Evolutionary conservation across 2,113 vertebrate species (phyloP), one percentile per base, ranked within the genome.

Genomic region (Takifugu bimaculatus): DNA sequence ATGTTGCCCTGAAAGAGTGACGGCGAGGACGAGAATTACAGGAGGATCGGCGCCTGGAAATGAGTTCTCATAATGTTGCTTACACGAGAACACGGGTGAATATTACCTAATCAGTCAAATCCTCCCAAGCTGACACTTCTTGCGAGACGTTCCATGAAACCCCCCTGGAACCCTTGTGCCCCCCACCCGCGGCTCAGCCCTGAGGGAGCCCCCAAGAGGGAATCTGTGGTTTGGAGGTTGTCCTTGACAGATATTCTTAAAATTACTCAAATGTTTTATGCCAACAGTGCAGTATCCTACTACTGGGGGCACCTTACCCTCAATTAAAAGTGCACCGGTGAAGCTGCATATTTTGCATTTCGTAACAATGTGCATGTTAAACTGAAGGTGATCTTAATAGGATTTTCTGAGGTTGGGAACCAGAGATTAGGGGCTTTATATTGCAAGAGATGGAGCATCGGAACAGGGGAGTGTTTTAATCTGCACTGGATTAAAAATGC

Each of bases 81-180:
- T 91, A 91, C 91, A 91, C 48, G 74, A 85, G 88, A 89, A 88
- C 88, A 90, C 78, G 84, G 68, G 61, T 76, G 84, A 90, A 91
- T 90, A 91, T 89, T 89, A 88, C 85, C 89, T 89, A 88, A 91
- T 91, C 91, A 92, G 89, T 92, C 90, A 92, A 92, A 91, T 90
- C 89, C 90, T 83, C 78, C 54, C 75, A 78, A 89, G 85, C 83
- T 89, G 89, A 89, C 89, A 90, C 75, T 74, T 87, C 85, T 77
- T 79, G 76, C 81, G 85, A 89, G 85, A 83, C 77, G 68, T 69
- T 78, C 80, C 43, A 79, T 68, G 78, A 78, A 73, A 75, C 80
- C 82, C 79, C 77, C 61, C 54, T 59, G 52, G 73, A 75, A 80
- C 77, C 70, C 65, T 59, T 59, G 60, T 78, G 74, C 72, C 81